Percentiles rank a stretch among this genome's conserved stretches.
phyloP scores from a whole-genome alignment of 35 echinoderm and acorn worm species.

The Nesometra sesokonis region DNA sequence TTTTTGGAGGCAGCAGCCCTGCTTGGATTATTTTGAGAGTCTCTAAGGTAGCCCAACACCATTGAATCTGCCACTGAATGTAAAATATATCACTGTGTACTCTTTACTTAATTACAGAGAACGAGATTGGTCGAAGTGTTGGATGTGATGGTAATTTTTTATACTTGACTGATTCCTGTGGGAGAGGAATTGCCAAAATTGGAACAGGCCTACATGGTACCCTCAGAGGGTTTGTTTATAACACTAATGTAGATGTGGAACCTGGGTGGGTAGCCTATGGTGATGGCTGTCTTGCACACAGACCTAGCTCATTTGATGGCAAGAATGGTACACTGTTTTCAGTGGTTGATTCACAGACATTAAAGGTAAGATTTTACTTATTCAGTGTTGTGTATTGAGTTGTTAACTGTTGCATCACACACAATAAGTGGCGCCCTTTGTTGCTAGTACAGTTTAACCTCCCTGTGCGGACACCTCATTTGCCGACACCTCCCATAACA shows the following conservation, averaged over 20 bases:
- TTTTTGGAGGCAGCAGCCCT: no score
- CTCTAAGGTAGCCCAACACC: no score
- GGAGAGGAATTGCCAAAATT: slow-evolving; percentile 56
- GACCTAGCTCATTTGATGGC: slow-evolving; percentile 36
- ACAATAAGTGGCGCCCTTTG: no score
- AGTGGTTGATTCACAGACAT: slow-evolving; percentile 25
- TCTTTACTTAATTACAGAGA: not conserved
- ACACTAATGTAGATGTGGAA: slow-evolving; percentile 30
- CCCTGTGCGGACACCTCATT: no score
- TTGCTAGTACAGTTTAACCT: no score
- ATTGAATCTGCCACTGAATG: no score
- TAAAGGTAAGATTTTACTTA: slow-evolving; percentile 44
- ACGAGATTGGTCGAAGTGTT: slow-evolving; percentile 38
- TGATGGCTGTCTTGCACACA: slow-evolving; percentile 26
- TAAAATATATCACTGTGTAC: no score
- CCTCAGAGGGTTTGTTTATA: slow-evolving; percentile 58
- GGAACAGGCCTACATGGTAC: slow-evolving; percentile 67
- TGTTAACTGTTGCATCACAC: no score
- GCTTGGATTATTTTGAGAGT: no score
- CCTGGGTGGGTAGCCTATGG: slow-evolving; percentile 53
- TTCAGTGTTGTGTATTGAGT: no score
- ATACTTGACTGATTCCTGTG: slow-evolving; percentile 42
- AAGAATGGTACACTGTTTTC: slow-evolving; percentile 11
- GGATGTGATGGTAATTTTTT: slow-evolving; percentile 49
- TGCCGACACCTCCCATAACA: no score